A percentile compares a stretch with the other conserved stretches of the same genome.
Evolutionary conservation across 2,113 vertebrate genomes (phyloP).

Genomic region (Colius striatus): DNA sequence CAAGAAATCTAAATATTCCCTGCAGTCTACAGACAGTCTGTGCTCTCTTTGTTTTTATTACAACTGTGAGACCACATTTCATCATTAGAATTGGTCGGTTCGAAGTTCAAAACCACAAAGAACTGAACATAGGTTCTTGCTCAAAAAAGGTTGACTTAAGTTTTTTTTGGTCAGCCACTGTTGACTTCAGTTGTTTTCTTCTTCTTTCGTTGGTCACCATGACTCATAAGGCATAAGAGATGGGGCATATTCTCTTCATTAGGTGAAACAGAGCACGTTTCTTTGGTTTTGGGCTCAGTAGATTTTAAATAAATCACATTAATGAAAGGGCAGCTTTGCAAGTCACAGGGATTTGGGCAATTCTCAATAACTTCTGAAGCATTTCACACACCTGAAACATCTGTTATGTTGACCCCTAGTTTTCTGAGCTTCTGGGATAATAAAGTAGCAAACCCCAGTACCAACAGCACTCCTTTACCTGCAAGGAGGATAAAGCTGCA

Average conservation of each 20-base stretch:
- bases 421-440: not conserved
- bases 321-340: not conserved
- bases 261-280: not conserved
- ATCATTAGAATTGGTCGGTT: not conserved
- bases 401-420: not conserved
- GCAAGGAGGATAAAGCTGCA: not conserved
- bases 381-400: not conserved
- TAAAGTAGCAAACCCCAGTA: not conserved
- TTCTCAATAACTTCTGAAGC: not conserved
- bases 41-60: constrained; percentile 2
- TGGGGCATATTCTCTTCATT: not conserved
- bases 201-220: not conserved
- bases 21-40: not conserved
- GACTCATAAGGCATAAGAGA: not conserved
- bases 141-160: not conserved
- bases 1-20: not conserved
- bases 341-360: not conserved
- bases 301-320: not conserved
- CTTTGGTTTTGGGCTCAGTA: not conserved
- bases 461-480: not conserved
- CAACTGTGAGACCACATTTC: not conserved
- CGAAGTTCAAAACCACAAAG: constrained; percentile 14
- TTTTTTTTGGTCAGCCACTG: not conserved
- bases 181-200: not conserved
- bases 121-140: not conserved